Base-by-base conservation (phyloP, 1,140 invertebrate genomes). In the Hylaeus anthracinus region DNA sequence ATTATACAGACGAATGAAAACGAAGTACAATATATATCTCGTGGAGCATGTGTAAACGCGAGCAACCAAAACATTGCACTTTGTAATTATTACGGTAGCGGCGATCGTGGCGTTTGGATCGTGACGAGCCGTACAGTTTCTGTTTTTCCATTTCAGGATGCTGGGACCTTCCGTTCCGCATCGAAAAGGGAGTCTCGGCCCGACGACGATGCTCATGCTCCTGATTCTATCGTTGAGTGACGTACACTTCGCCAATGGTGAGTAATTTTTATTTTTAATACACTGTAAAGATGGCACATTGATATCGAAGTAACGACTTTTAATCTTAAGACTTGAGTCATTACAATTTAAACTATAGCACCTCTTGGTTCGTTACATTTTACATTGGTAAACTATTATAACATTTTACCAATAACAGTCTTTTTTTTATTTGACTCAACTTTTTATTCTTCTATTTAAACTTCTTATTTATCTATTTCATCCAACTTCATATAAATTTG, bases 71-170 rank as follows among this genome's bases (percentile, higher is more conserved):
- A 1, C n/a, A 71, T 56, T 26, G 6, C 8, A 26, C 56, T 43
- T 53, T 37, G 12, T 37, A 58, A 51, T 1, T 4, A n/a, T 5
- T 15, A 58, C 14, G 1, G 5, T 41, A 10, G 2, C 37, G 60
- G 39, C 26, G 60, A 39, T 56, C 55, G 55, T 56, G 55, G 15
- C 14, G 55, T 56, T 63, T 8, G 6, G 10, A 39, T 63, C 37
- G 60, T 9, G 14, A 5, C n/a, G 2, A 45, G 2, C 56, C 39
- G 39, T 9, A 64, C 5, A 53, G 2, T 53, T 64, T 71, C 26
- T 10, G n/a, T 56, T 12, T 37, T 43, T 85, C 85, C 71, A 88
- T 88, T 92, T 92, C 92, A 93, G 92, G 90, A 93, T 93, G 92
- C 90, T 88, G 92, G 89, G 83, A 88, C 88, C 79, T 88, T 85